phyloP scores from a whole-genome alignment of 2,797 vertebrate species.

The Anas bahamensis region DNA sequence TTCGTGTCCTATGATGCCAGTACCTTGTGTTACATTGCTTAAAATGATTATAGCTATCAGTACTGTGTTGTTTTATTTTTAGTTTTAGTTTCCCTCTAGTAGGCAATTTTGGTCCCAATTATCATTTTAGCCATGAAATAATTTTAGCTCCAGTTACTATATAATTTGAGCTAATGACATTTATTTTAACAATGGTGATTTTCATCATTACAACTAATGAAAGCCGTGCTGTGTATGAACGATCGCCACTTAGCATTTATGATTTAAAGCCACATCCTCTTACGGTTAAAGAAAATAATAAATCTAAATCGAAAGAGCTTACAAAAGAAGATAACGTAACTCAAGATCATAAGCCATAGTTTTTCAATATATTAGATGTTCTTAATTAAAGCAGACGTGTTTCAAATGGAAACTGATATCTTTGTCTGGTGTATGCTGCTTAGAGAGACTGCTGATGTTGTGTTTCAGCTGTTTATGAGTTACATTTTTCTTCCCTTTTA shows the following conservation, averaged over 20 bases:
- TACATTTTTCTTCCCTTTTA: slow-evolving; percentile 60
- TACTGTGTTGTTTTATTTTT: slow-evolving; percentile 44
- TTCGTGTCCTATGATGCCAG: not conserved
- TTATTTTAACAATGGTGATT: slow-evolving; percentile 64
- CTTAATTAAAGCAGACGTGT: slow-evolving; percentile 65
- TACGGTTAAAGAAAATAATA: not conserved
- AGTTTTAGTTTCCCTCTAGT: slow-evolving; percentile 27
- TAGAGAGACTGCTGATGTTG: slow-evolving; percentile 59
- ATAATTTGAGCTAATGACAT: slow-evolving; percentile 58
- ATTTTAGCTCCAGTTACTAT: slow-evolving; percentile 55
- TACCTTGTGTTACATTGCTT: slow-evolving; percentile 1
- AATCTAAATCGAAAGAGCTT: slow-evolving; percentile 8
- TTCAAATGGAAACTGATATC: slow-evolving; percentile 27
- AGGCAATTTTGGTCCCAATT: slow-evolving; percentile 53
- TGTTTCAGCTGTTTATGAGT: slow-evolving; percentile 62
- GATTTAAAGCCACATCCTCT: slow-evolving; percentile 9
- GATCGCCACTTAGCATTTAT: not conserved
- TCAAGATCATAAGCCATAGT: slow-evolving; percentile 17
- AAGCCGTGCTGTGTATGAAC: slow-evolving; percentile 5
- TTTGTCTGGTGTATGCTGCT: not conserved
- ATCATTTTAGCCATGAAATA: slow-evolving; percentile 45
- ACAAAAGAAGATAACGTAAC: slow-evolving; percentile 21
- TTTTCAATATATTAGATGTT: slow-evolving; percentile 33
- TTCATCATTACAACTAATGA: slow-evolving; percentile 63
- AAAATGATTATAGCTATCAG: slow-evolving; percentile 40